Conservation (phyloP, 2,113 vertebrate species). For the Equus quagga region DNA sequence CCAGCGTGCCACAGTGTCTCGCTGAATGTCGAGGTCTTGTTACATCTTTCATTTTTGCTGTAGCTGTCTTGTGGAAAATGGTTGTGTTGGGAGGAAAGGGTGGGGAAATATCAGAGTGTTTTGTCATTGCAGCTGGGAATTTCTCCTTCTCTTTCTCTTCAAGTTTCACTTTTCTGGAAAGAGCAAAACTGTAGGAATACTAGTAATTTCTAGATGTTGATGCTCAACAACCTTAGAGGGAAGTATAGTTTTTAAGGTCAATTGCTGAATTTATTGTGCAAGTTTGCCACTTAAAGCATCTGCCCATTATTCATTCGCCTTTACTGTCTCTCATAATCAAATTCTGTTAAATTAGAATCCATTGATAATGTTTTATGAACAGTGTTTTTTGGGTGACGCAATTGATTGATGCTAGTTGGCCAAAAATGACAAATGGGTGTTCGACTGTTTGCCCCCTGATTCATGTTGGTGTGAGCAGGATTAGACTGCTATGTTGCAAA, state of each 20-base stretch:
- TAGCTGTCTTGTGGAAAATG: neutral
- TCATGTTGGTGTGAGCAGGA: too few species aligned
- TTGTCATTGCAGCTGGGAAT: neutral
- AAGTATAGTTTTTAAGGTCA: neutral
- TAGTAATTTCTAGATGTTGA: neutral
- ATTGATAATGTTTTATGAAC: neutral
- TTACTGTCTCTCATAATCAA: neutral
- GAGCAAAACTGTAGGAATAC: neutral
- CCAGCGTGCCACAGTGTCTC: neutral
- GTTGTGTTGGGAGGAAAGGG: neutral
- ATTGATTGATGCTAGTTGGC: too few species aligned
- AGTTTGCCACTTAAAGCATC: neutral
- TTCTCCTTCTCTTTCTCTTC: neutral
- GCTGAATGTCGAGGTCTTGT: neutral
- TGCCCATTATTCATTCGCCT: neutral
- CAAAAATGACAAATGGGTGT: too few species aligned
- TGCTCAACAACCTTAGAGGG: neutral
- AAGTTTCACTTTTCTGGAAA: constrained; percentile 34
- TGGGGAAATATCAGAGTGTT: neutral
- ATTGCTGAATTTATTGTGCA: neutral
- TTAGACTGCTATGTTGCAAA: neutral
- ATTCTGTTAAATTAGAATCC: neutral
- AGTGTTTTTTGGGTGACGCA: neutral
- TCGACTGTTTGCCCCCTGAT: too few species aligned
- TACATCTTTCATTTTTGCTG: neutral